Conservation (phyloP, 2,113 vertebrate genomes). For the Reinhardtius hippoglossoides region DNA sequence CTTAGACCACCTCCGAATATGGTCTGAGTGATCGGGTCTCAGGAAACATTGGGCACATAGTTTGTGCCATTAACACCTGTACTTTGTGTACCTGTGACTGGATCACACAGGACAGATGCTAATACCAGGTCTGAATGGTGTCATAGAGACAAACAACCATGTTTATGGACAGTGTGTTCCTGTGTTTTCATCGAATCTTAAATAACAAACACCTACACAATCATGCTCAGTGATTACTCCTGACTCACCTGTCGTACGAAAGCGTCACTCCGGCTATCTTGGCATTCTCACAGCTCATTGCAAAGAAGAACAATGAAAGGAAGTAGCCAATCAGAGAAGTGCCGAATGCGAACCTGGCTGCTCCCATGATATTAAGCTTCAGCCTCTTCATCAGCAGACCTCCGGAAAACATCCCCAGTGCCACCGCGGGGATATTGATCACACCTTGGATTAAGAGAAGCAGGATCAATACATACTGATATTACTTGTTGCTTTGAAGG, state of each 20-base stretch:
- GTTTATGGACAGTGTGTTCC: too few species aligned
- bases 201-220: too few species aligned
- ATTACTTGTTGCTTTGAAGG: neutral
- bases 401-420: conserved; percentile 91
- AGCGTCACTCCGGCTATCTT: conserved; percentile 90
- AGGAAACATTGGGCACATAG: too few species aligned
- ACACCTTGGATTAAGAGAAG: conserved; percentile 80
- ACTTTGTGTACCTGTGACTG: too few species aligned
- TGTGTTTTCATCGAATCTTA: too few species aligned
- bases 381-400: conserved; percentile 93
- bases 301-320: conserved; percentile 82
- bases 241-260: conserved; percentile 89
- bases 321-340: conserved; percentile 85
- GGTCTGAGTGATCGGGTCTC: too few species aligned
- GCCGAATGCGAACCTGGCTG: conserved; percentile 85
- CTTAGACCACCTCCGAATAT: too few species aligned
- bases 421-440: conserved; percentile 90
- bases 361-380: conserved; percentile 88
- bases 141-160: too few species aligned
- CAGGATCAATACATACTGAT: neutral
- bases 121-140: too few species aligned
- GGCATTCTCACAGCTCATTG: conserved; percentile 87
- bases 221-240: too few species aligned
- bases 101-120: too few species aligned
- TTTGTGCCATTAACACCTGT: too few species aligned